These are phyloP conservation scores for Isurus oxyrinchus DNA, from an alignment of 2,113 vertebrate genomes.

Conservation along the genomic window DNA sequence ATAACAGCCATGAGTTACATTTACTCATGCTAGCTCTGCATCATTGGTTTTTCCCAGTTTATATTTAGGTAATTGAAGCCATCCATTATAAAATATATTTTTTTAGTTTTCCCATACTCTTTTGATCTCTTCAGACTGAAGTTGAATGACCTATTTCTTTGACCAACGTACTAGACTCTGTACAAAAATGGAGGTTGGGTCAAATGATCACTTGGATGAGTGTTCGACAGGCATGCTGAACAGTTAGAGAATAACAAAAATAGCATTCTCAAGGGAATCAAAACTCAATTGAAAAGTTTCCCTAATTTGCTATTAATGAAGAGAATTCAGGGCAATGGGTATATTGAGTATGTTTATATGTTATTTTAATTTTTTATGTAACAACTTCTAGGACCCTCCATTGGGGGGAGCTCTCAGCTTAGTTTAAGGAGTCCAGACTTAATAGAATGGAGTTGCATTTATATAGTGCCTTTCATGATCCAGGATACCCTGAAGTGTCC, in stretches of 20 bases:
- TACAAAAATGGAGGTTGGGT: background rate
- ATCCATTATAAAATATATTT: background rate
- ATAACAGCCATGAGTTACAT: background rate
- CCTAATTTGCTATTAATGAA: background rate
- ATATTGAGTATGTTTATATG: background rate
- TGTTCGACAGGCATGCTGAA: background rate
- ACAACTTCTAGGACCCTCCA: background rate
- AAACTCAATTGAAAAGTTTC: background rate
- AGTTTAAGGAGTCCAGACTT: background rate
- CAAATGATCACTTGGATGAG: background rate
- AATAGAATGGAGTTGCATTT: background rate
- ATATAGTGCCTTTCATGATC: background rate
- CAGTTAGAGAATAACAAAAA: background rate
- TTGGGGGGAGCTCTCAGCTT: background rate
- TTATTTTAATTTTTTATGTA: background rate
- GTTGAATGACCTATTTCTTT: background rate
- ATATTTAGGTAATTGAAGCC: background rate
- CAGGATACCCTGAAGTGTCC: background rate
- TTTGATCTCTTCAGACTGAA: background rate
- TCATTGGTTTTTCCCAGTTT: background rate
- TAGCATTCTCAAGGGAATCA: too few relatives aligned
- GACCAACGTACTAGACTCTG: background rate
- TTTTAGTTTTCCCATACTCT: background rate
- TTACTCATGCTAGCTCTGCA: background rate
- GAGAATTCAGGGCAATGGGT: background rate